Conservation (phyloP, 2,113 vertebrate species). For the Verasper variegatus region DNA sequence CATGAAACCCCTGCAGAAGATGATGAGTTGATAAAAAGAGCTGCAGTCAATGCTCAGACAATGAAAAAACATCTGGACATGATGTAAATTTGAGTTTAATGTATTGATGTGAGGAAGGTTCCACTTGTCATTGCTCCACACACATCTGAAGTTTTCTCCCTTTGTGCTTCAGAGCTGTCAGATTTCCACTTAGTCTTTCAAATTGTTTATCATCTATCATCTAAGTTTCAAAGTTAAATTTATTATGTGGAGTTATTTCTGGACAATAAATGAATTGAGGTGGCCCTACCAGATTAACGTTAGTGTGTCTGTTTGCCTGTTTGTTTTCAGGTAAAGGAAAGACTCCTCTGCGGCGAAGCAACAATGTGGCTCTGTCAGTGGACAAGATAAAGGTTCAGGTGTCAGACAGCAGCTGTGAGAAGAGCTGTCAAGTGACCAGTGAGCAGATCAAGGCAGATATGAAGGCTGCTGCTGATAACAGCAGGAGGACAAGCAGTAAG, state of each 20-base stretch:
- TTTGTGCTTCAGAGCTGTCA: too few species aligned
- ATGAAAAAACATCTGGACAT: not conserved
- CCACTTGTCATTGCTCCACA: not conserved
- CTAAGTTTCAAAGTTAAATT: too few species aligned
- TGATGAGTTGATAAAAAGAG: not conserved
- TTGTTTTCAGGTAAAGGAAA: constrained; percentile 91
- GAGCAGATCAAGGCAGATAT: constrained; percentile 99
- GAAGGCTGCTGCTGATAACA: constrained; percentile 91
- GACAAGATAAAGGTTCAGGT: constrained; percentile 8
- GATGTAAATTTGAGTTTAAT: not conserved
- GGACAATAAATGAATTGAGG: not conserved
- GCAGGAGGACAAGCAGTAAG: constrained; percentile 57
- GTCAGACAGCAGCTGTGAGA: constrained; percentile 91
- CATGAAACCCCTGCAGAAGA: not conserved
- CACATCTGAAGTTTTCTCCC: too few species aligned
- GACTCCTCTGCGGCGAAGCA: constrained; percentile 90
- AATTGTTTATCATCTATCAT: too few species aligned
- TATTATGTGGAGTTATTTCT: not conserved
- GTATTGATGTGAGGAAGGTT: not conserved
- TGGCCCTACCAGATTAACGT: not conserved
- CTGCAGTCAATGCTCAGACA: not conserved
- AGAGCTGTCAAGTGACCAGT: constrained; percentile 98
- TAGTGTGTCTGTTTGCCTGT: not conserved
- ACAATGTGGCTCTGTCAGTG: not conserved
- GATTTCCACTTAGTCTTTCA: too few species aligned